phyloP scores from a whole-genome alignment of 2,113 vertebrate species.

The Oryctolagus cuniculus region DNA sequence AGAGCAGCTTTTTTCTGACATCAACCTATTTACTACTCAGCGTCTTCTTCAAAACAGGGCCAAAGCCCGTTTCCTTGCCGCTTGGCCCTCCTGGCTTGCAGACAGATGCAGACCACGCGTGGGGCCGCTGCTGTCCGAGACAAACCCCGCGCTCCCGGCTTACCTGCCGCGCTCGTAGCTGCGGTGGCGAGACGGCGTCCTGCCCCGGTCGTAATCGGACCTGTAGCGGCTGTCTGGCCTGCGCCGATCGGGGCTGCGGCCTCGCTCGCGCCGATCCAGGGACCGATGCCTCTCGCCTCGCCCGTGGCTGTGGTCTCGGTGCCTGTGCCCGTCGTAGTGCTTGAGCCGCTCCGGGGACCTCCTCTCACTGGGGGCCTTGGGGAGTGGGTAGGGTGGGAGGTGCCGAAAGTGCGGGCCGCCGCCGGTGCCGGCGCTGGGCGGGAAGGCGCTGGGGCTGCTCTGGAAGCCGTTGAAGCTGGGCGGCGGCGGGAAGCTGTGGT shows the following conservation, averaged over 20 bases:
- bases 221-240: constrained; percentile 91
- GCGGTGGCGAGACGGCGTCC: constrained; percentile 91
- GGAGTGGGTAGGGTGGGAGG: constrained; percentile 89
- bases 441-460: constrained; percentile 89
- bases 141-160: accelerated
- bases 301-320: constrained; percentile 90
- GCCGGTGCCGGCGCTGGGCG: constrained; percentile 81
- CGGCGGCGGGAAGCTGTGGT: constrained; percentile 91
- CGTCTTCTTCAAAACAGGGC: neutral
- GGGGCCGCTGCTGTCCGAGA: neutral
- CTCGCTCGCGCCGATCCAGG: constrained; percentile 93
- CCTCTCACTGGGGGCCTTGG: constrained; percentile 88
- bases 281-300: constrained; percentile 91
- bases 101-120: accelerated
- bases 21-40: neutral
- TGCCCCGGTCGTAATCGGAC: constrained; percentile 92
- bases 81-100: neutral
- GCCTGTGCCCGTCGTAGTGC: constrained; percentile 92
- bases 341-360: constrained; percentile 93
- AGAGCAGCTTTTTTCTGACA: constrained; percentile 45
- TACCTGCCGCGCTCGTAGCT: constrained; percentile 96
- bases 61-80: neutral
- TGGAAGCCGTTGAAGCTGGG: constrained; percentile 91
- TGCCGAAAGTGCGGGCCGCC: constrained; percentile 90
- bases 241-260: constrained; percentile 92